Conservation (phyloP, 2,797 vertebrate species). For the Lates japonicus region DNA sequence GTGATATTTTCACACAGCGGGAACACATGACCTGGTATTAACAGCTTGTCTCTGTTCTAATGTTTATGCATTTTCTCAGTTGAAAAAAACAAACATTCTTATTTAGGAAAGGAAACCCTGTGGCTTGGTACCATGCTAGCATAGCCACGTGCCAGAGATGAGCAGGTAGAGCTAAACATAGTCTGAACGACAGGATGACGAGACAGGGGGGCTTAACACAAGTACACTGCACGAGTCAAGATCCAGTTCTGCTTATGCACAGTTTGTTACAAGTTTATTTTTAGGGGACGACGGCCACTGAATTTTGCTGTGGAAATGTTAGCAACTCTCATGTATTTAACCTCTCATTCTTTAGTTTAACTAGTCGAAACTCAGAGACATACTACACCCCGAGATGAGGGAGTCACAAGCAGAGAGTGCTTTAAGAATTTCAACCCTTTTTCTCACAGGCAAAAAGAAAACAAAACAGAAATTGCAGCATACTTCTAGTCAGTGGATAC, state of each 20-base stretch:
- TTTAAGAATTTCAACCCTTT: not conserved
- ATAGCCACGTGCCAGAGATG: constrained; percentile 14
- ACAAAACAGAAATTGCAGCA: not conserved
- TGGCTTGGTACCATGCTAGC: not conserved
- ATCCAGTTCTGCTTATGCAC: constrained; percentile 37
- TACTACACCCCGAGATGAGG: not conserved
- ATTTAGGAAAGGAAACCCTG: constrained; percentile 6
- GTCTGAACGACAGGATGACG: constrained; percentile 36
- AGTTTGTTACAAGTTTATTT: constrained; percentile 18
- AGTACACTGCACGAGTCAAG: constrained; percentile 4
- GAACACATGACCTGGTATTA: constrained; percentile 23
- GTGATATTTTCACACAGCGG: constrained; percentile 43
- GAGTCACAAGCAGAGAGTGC: not conserved
- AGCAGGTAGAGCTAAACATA: constrained; percentile 56
- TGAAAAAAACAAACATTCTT: not conserved
- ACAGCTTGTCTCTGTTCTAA: constrained; percentile 41
- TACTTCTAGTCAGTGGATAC: not conserved
- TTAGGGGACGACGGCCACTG: not conserved
- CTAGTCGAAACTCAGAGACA: not conserved
- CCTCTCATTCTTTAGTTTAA: not conserved
- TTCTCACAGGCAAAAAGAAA: not conserved
- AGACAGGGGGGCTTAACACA: constrained; percentile 17
- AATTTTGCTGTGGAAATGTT: not conserved
- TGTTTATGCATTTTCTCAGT: not conserved
- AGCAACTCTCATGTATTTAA: not conserved